A percentile compares a stretch with the other conserved stretches of the same genome.
Conservation (phyloP, 2,888 invertebrate genomes). For the Apotomis capreana region DNA sequence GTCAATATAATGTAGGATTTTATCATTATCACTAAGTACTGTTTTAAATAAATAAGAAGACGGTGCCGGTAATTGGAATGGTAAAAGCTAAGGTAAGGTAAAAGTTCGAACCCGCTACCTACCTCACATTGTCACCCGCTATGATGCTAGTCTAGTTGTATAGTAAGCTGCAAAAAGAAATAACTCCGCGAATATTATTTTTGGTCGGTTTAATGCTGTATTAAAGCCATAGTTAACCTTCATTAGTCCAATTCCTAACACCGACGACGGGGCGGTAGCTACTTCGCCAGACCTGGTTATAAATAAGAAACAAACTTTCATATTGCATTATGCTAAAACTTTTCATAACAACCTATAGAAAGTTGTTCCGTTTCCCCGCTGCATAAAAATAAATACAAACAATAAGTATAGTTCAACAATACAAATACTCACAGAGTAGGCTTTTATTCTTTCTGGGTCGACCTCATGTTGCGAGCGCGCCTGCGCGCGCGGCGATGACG, state of each 20-base stretch:
- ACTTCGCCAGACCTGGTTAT: slow-evolving; percentile 29
- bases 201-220: neutral
- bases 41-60: too few relatives aligned
- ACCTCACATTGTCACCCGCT: too few relatives aligned
- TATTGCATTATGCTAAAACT: slow-evolving; percentile 32
- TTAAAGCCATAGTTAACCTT: neutral
- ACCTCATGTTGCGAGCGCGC: slow-evolving; percentile 75
- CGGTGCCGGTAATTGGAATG: too few relatives aligned
- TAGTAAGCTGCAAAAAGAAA: too few relatives aligned
- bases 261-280: slow-evolving; percentile 1
- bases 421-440: slow-evolving; percentile 75
- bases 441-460: slow-evolving; percentile 80
- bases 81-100: too few relatives aligned
- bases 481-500: slow-evolving; percentile 80
- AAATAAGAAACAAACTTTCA: slow-evolving; percentile 33
- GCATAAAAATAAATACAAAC: slow-evolving; percentile 26
- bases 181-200: too few relatives aligned
- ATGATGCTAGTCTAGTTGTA: too few relatives aligned
- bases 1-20: too few relatives aligned
- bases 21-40: too few relatives aligned
- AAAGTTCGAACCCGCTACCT: too few relatives aligned
- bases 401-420: slow-evolving; percentile 28
- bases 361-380: slow-evolving; percentile 37
- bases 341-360: slow-evolving; percentile 34
- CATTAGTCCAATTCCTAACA: slow-evolving; percentile 5